These are phyloP conservation scores for Rhyacophila evoluta DNA, from an alignment of 2,888 invertebrate genomes.

Conservation along the genomic window DNA sequence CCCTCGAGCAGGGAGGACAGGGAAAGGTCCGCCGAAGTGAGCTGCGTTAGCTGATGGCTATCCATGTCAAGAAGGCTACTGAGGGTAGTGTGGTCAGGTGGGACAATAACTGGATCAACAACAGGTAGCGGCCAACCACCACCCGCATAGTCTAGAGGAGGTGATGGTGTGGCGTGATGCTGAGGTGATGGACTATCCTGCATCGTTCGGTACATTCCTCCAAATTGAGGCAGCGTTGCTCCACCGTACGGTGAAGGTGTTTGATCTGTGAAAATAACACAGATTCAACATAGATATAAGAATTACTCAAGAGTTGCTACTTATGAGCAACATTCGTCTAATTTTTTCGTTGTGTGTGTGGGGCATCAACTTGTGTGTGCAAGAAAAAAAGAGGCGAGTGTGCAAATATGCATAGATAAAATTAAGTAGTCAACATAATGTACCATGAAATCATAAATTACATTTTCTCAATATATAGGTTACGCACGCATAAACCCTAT, in stretches of 20 bases:
- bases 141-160: slow-evolving; percentile 46
- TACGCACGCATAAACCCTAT: too few relatives aligned
- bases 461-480: too few relatives aligned
- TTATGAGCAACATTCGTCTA: too few relatives aligned
- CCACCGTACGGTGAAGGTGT: slow-evolving; percentile 58
- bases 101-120: slow-evolving; percentile 1
- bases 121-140: slow-evolving; percentile 52
- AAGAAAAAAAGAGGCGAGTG: too few relatives aligned
- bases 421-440: too few relatives aligned
- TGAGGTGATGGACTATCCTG: slow-evolving; percentile 52
- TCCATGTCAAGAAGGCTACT: slow-evolving; percentile 49
- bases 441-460: too few relatives aligned
- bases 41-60: slow-evolving; percentile 58
- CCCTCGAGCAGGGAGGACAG: slow-evolving; percentile 59
- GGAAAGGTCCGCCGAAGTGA: slow-evolving; percentile 69
- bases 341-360: too few relatives aligned
- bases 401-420: too few relatives aligned
- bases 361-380: too few relatives aligned
- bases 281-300: slow-evolving; percentile 11
- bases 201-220: slow-evolving; percentile 44
- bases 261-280: slow-evolving; percentile 56
- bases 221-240: slow-evolving; percentile 28
- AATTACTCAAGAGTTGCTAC: too few relatives aligned
- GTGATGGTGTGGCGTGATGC: slow-evolving; percentile 50
- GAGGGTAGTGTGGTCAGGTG: slow-evolving; percentile 35